A percentile compares a stretch with the other conserved stretches of the same genome.
Evolutionary conservation across 2,113 vertebrate genomes (phyloP).

Genomic region (Chaetorhynchus papuensis): DNA sequence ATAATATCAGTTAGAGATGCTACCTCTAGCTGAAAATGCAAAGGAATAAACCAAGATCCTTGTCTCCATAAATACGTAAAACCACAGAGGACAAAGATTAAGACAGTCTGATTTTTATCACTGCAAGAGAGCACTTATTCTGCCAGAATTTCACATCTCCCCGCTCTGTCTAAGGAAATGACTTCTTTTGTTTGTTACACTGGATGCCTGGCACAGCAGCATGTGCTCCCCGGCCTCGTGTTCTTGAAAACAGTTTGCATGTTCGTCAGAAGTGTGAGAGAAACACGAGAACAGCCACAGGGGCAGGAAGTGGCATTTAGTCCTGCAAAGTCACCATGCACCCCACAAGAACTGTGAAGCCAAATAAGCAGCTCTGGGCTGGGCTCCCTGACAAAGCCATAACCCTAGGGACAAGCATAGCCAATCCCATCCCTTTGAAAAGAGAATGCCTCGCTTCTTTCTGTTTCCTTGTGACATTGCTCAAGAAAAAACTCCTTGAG

Average conservation of each 20-base stretch:
- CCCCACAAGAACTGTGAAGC: neutral
- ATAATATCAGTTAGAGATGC: neutral
- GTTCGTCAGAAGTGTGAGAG: neutral
- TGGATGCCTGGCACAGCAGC: fast-evolving
- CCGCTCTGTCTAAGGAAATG: neutral
- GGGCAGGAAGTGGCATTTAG: neutral
- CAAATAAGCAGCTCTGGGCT: neutral
- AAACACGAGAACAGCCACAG: neutral
- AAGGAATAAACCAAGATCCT: neutral
- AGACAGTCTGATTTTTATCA: neutral
- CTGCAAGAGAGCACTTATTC: neutral
- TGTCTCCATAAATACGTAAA: neutral
- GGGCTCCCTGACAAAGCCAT: neutral
- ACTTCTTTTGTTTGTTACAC: neutral
- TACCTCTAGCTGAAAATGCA: neutral
- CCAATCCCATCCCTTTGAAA: neutral
- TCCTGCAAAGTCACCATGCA: neutral
- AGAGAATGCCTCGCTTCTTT: neutral
- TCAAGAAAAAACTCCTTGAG: neutral
- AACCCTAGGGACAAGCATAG: neutral
- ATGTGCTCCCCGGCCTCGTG: neutral
- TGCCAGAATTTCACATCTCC: neutral
- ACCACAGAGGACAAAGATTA: neutral
- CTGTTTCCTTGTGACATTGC: neutral
- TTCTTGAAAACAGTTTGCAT: neutral